phyloP scores from a whole-genome alignment of 2,113 vertebrate species.

The Edolisoma coerulescens region DNA sequence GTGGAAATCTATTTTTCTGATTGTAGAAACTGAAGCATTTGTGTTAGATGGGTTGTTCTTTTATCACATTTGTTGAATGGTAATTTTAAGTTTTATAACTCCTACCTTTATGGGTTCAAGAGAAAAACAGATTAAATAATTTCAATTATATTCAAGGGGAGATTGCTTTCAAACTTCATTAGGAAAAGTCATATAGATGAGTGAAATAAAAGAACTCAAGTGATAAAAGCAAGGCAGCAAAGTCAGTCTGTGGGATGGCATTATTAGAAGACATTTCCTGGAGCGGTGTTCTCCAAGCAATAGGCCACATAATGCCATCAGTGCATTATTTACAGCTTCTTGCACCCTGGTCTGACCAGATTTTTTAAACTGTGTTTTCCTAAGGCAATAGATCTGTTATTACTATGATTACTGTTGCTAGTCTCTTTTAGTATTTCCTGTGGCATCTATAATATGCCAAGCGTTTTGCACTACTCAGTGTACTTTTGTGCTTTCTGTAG shows the following conservation, averaged over 20 bases:
- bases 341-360: conserved; percentile 22
- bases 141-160: neutral
- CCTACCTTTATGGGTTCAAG: neutral
- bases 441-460: neutral
- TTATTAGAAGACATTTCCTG: conserved; percentile 8
- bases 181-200: neutral
- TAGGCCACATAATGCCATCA: conserved; percentile 44
- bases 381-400: conserved; percentile 35
- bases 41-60: neutral
- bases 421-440: neutral
- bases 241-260: neutral
- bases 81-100: neutral
- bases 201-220: conserved; percentile 15
- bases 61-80: neutral
- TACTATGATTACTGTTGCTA: neutral
- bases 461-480: neutral
- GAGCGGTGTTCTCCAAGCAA: neutral
- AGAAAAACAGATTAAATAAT: neutral
- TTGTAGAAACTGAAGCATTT: neutral
- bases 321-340: conserved; percentile 38
- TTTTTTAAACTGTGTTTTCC: conserved; percentile 48
- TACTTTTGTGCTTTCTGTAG: neutral
- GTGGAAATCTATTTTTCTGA: neutral
- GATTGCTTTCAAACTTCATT: neutral
- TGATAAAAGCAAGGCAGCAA: neutral